phyloP scores from a whole-genome alignment of 1,140 invertebrate species.

The Sitobion miscanthi region DNA sequence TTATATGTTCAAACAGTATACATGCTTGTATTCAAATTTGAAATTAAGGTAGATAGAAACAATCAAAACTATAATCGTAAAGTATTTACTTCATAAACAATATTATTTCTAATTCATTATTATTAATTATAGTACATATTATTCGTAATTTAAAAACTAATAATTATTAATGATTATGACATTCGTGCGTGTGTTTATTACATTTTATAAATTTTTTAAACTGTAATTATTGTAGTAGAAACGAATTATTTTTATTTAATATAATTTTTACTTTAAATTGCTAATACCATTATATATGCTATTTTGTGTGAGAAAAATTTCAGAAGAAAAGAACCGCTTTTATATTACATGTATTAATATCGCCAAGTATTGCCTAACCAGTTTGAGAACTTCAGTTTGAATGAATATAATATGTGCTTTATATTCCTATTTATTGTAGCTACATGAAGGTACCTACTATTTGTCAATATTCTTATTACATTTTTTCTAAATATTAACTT shows the following conservation, averaged over 20 bases:
- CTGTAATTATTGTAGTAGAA: background rate
- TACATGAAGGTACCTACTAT: background rate
- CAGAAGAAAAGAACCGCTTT: constrained; percentile 27
- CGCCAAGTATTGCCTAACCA: background rate
- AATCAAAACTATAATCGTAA: background rate
- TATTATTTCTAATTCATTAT: background rate
- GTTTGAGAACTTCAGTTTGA: background rate
- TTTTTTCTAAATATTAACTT: background rate
- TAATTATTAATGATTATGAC: background rate
- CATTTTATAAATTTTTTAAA: background rate
- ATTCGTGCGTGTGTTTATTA: background rate
- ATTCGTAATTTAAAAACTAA: background rate
- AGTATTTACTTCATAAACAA: background rate
- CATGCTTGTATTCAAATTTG: background rate
- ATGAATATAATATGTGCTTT: constrained; percentile 15
- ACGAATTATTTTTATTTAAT: background rate
- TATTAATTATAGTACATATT: background rate
- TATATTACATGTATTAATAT: background rate
- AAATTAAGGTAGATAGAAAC: background rate
- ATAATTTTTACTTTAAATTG: background rate
- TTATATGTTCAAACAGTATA: background rate
- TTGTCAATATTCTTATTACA: background rate
- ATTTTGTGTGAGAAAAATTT: constrained; percentile 6
- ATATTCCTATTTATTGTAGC: background rate
- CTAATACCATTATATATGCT: constrained; percentile 4